Percentiles rank a stretch among this genome's conserved stretches.
Evolutionary conservation across 2,888 invertebrate genomes (phyloP).

Genomic region (Melieria omissa): DNA sequence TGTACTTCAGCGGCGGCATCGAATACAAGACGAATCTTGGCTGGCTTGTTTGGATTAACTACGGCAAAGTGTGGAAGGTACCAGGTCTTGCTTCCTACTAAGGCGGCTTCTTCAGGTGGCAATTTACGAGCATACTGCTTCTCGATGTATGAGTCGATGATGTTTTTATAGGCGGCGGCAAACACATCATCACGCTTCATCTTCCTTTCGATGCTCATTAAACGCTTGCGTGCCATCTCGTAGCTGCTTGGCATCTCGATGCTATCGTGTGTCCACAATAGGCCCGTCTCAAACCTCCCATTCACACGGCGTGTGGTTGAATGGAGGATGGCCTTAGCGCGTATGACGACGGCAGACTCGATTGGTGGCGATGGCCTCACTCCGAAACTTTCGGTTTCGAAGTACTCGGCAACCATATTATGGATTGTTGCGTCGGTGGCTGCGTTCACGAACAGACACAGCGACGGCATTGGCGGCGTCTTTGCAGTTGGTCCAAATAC

Average conservation of each 20-base stretch:
- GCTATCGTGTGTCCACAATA: constrained; percentile 34
- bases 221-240: constrained; percentile 31
- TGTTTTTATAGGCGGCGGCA: constrained; percentile 31
- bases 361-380: constrained; percentile 26
- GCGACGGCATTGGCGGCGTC: not conserved
- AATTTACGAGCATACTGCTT: constrained; percentile 39
- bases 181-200: constrained; percentile 37
- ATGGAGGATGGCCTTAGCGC: constrained; percentile 10
- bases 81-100: constrained; percentile 40
- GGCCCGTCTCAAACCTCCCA: constrained; percentile 34
- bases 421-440: constrained; percentile 8
- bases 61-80: constrained; percentile 48
- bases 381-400: constrained; percentile 31
- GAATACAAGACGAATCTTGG: constrained; percentile 37
- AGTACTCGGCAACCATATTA: constrained; percentile 8
- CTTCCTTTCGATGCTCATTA: constrained; percentile 34
- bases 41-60: constrained; percentile 38
- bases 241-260: constrained; percentile 28
- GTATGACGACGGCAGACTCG: constrained; percentile 13
- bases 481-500: constrained; percentile 24
- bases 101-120: constrained; percentile 21
- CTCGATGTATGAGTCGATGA: constrained; percentile 29
- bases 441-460: constrained; percentile 23
- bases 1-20: constrained; percentile 35
- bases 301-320: constrained; percentile 17